Base-by-base conservation (phyloP, 2,797 vertebrate genomes). In the Scolopax rusticola region DNA sequence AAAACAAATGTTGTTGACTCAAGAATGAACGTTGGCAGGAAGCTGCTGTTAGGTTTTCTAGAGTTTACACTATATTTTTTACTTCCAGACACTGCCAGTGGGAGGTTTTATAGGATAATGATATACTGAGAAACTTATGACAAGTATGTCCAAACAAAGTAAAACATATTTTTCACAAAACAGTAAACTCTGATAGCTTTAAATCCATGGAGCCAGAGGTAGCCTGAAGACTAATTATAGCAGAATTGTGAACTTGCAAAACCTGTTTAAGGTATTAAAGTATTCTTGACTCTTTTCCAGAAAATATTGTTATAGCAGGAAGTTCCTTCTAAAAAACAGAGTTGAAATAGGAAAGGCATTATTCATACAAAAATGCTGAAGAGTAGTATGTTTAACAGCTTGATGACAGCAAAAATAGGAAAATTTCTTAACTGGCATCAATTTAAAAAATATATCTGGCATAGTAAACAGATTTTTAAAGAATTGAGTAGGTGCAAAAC, bases 61-160 rank as follows among this genome's bases (percentile, higher is more conserved):
- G 68, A 87, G 91, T 96, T 96, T 96, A 96, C 70, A 73, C 91
- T 91, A 87, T 77, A 84, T 93, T 94, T 96, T 96, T 96, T 89
- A 89, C 81, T 78, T 90, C 89, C 92, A 96, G 96, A 97, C 82
- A 1, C 82, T 91, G 95, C 86, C 96, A 96, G 96, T 96, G 90
- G 94, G 96, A 97, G 94, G 93, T 94, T 97, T 97, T 96, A 95
- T 88, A 96, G 80, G 89, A 94, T 91, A 96, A 97, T 95, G 91
- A 96, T 93, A 95, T 91, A 95, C 71, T 89, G 71, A 95, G 95
- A 96, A 97, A 97, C 93, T 89, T 96, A 96, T 74, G 94, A 96
- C 95, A 97, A 95, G 95, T 94, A 95, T 88, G 92, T 97, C 96
- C 84, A 97, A 97, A 96, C 95, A 96, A 94, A 95, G 84, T 93